Base-by-base conservation (phyloP, 2,888 invertebrate species). In the Rotaria magnacalcarata region DNA sequence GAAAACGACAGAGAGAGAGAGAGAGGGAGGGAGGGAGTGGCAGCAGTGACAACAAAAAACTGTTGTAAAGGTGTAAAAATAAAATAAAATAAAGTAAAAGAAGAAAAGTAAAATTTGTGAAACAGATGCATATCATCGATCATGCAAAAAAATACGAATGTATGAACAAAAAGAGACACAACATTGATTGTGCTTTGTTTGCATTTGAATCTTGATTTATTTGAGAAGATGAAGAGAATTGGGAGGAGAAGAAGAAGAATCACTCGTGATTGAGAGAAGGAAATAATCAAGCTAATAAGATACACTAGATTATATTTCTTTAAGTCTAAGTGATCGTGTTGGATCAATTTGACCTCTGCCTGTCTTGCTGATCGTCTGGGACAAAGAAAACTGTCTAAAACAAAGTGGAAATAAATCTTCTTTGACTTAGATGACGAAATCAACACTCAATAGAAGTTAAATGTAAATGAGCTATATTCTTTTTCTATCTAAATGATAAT, bases 241-340 rank as follows among this genome's bases (percentile, higher is more conserved):
- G 11, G 67, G 19, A 67, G 67, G 24, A 67, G 50, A 5, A 11
- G 67, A 34, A 67, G 67, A 67, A 67, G 34, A 19, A 41, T 67
- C 5, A 34, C 34, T 67, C 34, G 34, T 19, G 34, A 27, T 67
- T 34, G 27, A 34, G 67, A 34, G 34, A 34, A 67, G 67, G 67
- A 67, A 67, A 67, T 67, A 67, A 67, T 67, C 67, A 67, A 67
- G 67, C 67, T 67, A 67, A 67, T 67, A 67, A 67, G 34, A 41
- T 67, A 34, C 16, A 67, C 34, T 34, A 67, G 34, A 67, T 67
- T 34, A 67, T 67, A 19, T 10, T 67, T 67, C 67, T 67, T 11
- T 14, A 67, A 67, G 34, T 67, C 34, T 14, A 67, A 67, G 67
- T 67, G 34, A 34, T 34, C 14, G 67, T 67, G 19, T 67, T 34